A percentile compares a stretch with the other conserved stretches of the same genome.
Conservation (phyloP, 2,113 vertebrate genomes). For the Alectura lathami region DNA sequence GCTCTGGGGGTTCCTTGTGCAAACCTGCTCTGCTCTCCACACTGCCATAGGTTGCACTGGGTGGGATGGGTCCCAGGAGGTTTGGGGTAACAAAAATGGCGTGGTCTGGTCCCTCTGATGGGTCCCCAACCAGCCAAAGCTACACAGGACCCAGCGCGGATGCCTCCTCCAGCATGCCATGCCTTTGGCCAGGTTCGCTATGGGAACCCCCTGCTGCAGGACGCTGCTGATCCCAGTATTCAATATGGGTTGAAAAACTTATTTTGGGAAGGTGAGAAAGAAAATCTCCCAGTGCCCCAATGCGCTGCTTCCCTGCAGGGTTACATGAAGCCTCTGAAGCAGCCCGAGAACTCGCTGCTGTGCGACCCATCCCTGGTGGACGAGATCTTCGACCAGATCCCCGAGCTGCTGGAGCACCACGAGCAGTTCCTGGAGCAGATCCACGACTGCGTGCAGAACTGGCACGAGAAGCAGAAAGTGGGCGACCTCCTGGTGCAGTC, state of each 20-base stretch:
- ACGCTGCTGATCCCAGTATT: accelerated
- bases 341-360: conserved; percentile 88
- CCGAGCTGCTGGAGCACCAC: conserved; percentile 95
- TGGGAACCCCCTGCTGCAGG: background rate
- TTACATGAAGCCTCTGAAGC: conserved; percentile 97
- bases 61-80: background rate
- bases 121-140: background rate
- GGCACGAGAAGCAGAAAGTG: conserved; percentile 94
- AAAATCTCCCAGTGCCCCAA: accelerated
- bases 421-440: conserved; percentile 96
- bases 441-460: conserved; percentile 86
- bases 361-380: conserved; percentile 94
- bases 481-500: conserved; percentile 93
- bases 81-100: background rate
- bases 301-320: conserved; percentile 72
- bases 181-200: background rate
- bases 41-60: accelerated
- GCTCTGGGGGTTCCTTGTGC: background rate
- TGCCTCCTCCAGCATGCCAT: background rate
- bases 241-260: background rate
- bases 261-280: accelerated
- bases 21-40: background rate
- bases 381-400: conserved; percentile 98
- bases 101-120: background rate
- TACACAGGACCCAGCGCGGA: background rate